A percentile compares a stretch with the other conserved stretches of the same genome.
Evolutionary conservation across 2,888 invertebrate genomes (phyloP).

Genomic region (Nycteola revayana): DNA sequence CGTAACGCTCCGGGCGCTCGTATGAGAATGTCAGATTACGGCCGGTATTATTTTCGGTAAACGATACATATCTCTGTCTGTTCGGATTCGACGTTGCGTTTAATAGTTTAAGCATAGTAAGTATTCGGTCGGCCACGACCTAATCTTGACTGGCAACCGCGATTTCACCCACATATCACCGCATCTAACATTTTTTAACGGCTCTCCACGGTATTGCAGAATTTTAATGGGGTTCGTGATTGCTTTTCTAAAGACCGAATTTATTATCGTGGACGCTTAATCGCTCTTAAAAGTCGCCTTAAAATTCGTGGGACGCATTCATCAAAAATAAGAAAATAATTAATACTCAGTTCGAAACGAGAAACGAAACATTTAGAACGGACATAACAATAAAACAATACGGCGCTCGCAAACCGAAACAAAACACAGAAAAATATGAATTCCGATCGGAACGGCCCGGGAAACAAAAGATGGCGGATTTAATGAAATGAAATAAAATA

Average conservation of each 20-base stretch:
- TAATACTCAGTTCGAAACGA: conserved; percentile 68
- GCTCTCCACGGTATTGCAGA: conserved; percentile 32
- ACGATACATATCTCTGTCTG: conserved; percentile 73
- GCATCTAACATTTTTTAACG: conserved; percentile 24
- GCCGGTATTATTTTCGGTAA: conserved; percentile 73
- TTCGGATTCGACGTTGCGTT: conserved; percentile 63
- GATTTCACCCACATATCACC: conserved; percentile 48
- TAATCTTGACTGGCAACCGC: conserved; percentile 67
- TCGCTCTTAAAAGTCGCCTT: conserved; percentile 45
- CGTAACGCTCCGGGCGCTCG: conserved; percentile 54
- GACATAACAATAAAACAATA: conserved; percentile 77
- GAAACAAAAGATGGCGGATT: conserved; percentile 81
- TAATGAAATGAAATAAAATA: conserved; percentile 82
- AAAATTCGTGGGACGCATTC: conserved; percentile 66
- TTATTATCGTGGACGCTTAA: conserved; percentile 53
- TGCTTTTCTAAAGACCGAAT: conserved; percentile 55
- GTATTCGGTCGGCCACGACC: conserved; percentile 44
- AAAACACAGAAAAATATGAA: conserved; percentile 82
- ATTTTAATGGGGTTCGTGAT: conserved; percentile 61
- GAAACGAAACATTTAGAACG: conserved; percentile 67
- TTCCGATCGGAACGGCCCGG: conserved; percentile 74
- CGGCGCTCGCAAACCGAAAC: conserved; percentile 71
- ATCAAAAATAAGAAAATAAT: conserved; percentile 80
- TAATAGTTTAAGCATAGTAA: conserved; percentile 67
- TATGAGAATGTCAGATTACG: conserved; percentile 70